Percentiles rank a stretch among this genome's conserved stretches.
These are phyloP conservation scores for Steinernema scapterisci DNA, from an alignment of 2,888 invertebrate genomes.

Conservation along the genomic window DNA sequence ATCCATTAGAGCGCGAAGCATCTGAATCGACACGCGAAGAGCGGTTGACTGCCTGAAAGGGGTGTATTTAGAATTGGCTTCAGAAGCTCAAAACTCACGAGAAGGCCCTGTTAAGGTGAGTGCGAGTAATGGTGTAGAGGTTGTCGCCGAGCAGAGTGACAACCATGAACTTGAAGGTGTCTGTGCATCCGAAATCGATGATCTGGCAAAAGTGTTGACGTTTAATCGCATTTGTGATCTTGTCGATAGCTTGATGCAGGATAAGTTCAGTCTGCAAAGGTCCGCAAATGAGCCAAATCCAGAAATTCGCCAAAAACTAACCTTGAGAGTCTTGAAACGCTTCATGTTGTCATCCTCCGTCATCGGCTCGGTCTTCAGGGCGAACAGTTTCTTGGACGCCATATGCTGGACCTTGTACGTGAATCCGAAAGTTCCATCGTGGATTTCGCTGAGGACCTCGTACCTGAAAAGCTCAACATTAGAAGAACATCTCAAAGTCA, in stretches of 20 bases:
- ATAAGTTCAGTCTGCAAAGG: conserved; percentile 26
- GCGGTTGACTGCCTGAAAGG: conserved; percentile 28
- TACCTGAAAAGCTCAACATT: background rate
- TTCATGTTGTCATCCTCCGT: background rate
- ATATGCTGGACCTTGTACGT: conserved; percentile 33
- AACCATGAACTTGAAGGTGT: conserved; percentile 28
- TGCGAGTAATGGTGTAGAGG: conserved; percentile 31
- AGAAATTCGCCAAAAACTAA: background rate
- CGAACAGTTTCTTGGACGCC: background rate
- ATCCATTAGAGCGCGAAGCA: conserved; percentile 35
- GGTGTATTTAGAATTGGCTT: background rate
- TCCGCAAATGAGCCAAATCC: background rate
- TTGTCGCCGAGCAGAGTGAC: conserved; percentile 21
- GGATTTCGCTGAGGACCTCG: background rate
- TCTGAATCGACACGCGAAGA: conserved; percentile 35
- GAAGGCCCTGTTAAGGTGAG: conserved; percentile 2
- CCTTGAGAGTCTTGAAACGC: conserved; percentile 26
- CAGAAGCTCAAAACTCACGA: background rate
- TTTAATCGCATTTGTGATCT: too few species aligned
- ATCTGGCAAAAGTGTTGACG: conserved; percentile 20
- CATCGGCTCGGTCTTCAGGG: conserved; percentile 32
- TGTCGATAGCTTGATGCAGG: background rate
- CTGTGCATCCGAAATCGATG: conserved; percentile 15
- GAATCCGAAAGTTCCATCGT: conserved; percentile 24
- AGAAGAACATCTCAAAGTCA: background rate